Conservation (phyloP, 2,113 vertebrate species). For the Tonatia bakeri region DNA sequence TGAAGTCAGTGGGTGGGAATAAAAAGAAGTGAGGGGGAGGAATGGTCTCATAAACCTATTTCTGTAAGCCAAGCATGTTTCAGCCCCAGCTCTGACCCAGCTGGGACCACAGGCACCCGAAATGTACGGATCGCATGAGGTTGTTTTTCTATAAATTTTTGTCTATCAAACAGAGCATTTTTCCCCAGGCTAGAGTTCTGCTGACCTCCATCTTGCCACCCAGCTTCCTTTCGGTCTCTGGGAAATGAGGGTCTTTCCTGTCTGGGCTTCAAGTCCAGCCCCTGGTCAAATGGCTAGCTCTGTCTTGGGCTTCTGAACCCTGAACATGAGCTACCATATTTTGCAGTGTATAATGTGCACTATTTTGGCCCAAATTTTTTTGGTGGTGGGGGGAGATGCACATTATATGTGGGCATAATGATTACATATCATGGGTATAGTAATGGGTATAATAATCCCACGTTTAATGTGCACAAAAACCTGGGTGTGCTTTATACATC, state of each 20-base stretch:
- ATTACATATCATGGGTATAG: too few relatives aligned
- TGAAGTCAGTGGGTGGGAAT: not conserved
- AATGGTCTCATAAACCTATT: not conserved
- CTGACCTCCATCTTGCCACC: not conserved
- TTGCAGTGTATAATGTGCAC: too few relatives aligned
- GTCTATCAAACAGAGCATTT: not conserved
- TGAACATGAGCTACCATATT: not conserved
- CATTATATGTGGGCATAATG: too few relatives aligned
- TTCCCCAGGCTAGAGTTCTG: not conserved
- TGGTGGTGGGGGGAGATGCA: too few relatives aligned
- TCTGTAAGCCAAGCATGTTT: not conserved
- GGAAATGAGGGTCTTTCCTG: not conserved
- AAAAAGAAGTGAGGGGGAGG: not conserved
- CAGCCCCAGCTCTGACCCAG: not conserved
- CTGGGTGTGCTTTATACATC: too few relatives aligned
- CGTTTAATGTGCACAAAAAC: too few relatives aligned
- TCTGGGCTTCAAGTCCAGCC: not conserved
- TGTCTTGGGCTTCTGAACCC: not conserved
- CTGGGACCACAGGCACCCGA: not conserved
- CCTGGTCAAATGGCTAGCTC: not conserved
- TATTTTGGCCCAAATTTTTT: too few relatives aligned
- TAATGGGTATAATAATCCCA: too few relatives aligned
- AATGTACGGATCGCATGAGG: not conserved
- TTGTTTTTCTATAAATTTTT: not conserved
- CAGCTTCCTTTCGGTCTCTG: not conserved